Conservation (phyloP, 2,888 invertebrate species). For the Laspeyria flexula region DNA sequence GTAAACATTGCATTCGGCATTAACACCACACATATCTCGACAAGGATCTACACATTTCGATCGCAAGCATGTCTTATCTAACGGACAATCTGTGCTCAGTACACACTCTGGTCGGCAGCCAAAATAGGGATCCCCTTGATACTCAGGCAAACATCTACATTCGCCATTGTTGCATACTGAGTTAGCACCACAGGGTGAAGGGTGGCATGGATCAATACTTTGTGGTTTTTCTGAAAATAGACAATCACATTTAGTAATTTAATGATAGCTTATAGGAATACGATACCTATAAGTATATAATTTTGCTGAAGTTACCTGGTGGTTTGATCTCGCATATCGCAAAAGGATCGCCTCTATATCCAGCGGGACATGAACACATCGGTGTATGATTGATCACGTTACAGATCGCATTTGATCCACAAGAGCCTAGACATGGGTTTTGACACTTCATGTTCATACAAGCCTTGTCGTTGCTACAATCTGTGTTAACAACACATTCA, state of each 20-base stretch:
- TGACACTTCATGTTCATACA: conserved; percentile 92
- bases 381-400: conserved; percentile 92
- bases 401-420: conserved; percentile 91
- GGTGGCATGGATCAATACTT: conserved; percentile 88
- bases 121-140: conserved; percentile 91
- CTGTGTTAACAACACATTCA: conserved; percentile 90
- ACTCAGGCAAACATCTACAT: conserved; percentile 91
- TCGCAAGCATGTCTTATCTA: conserved; percentile 91
- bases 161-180: conserved; percentile 90
- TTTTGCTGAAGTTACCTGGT: conserved; percentile 55
- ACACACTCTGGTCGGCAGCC: conserved; percentile 94
- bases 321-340: conserved; percentile 87
- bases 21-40: conserved; percentile 91
- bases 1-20: conserved; percentile 91
- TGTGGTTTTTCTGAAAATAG: conserved; percentile 65
- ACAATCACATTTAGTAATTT: conserved; percentile 1
- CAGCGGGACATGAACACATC: conserved; percentile 88
- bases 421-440: conserved; percentile 92
- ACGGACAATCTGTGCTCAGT: conserved; percentile 91
- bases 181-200: conserved; percentile 92
- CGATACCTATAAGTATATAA: conserved; percentile 8
- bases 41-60: conserved; percentile 95
- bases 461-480: conserved; percentile 90
- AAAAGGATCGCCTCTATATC: conserved; percentile 91
- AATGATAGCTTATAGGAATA: background rate